These are phyloP conservation scores for Tupaia tana DNA, from an alignment of 2,113 vertebrate genomes.

Conservation along the genomic window DNA sequence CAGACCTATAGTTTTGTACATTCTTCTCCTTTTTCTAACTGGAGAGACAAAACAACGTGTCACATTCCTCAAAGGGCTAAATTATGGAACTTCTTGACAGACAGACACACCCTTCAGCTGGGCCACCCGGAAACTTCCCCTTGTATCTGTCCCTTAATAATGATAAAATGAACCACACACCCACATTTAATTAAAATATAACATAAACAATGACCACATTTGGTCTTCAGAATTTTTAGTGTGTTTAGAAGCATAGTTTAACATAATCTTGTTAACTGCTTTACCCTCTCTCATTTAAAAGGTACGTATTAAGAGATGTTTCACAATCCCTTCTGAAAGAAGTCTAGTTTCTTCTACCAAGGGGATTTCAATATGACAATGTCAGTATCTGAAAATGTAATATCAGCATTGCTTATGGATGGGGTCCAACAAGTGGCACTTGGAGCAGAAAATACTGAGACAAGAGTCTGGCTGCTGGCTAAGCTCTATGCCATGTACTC, in stretches of 20 bases:
- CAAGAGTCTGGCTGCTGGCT: constrained; percentile 81
- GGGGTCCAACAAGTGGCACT: constrained; percentile 71
- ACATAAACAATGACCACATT: constrained; percentile 63
- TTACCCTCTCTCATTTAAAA: constrained; percentile 81
- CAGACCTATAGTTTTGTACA: constrained; percentile 30
- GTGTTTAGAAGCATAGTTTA: constrained; percentile 76
- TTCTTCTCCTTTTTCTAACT: constrained; percentile 58
- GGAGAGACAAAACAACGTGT: constrained; percentile 52
- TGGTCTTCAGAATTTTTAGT: constrained; percentile 62
- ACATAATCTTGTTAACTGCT: constrained; percentile 76
- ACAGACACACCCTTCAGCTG: constrained; percentile 26
- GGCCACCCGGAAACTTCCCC: constrained; percentile 46
- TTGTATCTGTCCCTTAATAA: constrained; percentile 54
- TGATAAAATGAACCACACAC: constrained; percentile 69
- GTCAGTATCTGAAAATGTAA: not conserved
- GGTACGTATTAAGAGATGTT: constrained; percentile 75
- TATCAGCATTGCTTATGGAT: constrained; percentile 64
- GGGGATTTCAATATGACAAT: not conserved
- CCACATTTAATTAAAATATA: constrained; percentile 71
- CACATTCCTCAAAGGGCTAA: constrained; percentile 56
- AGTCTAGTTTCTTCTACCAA: constrained; percentile 51
- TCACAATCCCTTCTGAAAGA: constrained; percentile 80
- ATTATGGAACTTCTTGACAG: not conserved
- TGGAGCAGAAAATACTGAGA: not conserved
- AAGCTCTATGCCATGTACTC: not conserved